A percentile compares a stretch with the other conserved stretches of the same genome.
phyloP scores from a whole-genome alignment of 2,113 vertebrate species.

The Psophia crepitans region DNA sequence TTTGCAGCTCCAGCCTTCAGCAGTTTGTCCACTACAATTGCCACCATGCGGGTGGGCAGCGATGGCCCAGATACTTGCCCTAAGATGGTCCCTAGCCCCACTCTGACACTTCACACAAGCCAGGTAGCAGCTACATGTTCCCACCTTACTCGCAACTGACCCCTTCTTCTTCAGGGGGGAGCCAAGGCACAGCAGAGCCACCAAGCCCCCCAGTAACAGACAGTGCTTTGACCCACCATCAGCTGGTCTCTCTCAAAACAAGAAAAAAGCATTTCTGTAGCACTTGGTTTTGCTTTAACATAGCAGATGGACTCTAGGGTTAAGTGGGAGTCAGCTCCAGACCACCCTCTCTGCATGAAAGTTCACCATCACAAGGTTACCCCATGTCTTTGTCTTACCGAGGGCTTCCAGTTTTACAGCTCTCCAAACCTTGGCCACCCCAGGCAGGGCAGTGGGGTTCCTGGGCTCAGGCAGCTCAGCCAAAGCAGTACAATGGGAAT shows the following conservation, averaged over 20 bases:
- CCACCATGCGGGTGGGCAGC: fast-evolving
- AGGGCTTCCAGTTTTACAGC: neutral
- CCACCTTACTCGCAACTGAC: neutral
- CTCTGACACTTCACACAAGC: neutral
- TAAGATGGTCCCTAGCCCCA: neutral
- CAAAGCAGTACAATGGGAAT: neutral
- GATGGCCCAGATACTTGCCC: neutral
- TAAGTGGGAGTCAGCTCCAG: neutral
- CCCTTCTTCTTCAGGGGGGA: neutral
- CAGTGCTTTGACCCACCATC: neutral
- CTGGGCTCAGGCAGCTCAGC: neutral
- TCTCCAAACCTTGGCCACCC: neutral
- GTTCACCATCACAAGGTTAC: fast-evolving
- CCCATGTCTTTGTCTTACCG: neutral
- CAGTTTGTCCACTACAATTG: neutral
- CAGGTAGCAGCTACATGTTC: neutral
- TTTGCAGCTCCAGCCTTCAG: neutral
- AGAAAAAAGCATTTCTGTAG: neutral
- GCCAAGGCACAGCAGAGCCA: neutral
- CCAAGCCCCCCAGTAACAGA: neutral
- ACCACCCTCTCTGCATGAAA: neutral
- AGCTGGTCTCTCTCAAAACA: neutral
- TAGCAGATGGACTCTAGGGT: neutral
- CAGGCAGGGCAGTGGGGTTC: neutral
- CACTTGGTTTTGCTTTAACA: fast-evolving